Evolutionary conservation across 2,888 invertebrate species (phyloP), one percentile per base, ranked within the genome.

Genomic region (Phaonia tiefii): DNA sequence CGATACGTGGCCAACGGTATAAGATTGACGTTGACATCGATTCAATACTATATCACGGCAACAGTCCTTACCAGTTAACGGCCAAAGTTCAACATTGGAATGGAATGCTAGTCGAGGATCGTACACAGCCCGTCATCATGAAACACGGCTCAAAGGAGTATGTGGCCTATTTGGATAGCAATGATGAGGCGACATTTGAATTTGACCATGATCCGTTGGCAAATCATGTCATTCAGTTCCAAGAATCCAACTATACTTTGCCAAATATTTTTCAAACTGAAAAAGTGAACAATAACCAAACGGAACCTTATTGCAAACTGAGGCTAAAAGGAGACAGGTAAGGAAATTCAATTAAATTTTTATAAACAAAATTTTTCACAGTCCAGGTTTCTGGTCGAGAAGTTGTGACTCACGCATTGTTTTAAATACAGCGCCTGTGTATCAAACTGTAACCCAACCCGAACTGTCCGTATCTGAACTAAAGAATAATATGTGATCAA

Each of bases 171-270:
- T 31, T 75, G 10, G 31, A 78, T 56, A 15, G 2, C 2, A 54
- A 37, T 22, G 74, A 74, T 0, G 17, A 37, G n/a, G 79, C 74
- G 11, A 56, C 25, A 22, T 72, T 79, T 56, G 79, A 79, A 37
- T 74, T 74, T 70, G 69, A 74, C n/a, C 54, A 79, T 39, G 92
- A 88, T 1, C 1, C 39, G 11, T n/a, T 44, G 15, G 75, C 17
- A 5, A 26, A 70, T 13, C 54, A 74, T 49, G 1, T 31, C 11
- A n/a, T 60, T 46, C 11, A 13, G 5, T 2, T 54, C 26, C 31
- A 49, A 39, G 3, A 31, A 60, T 44, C 11, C 63, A 2, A 25
- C 54, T 25, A 13, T 31, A 2, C n/a, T 15, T 10, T 26, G n/a
- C n/a, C 42, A 37, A 31, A 66, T 56, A 11, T 11, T 25, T 25